phyloP scores from a whole-genome alignment of 2,797 vertebrate species.

The Melanotaenia nigrans region DNA sequence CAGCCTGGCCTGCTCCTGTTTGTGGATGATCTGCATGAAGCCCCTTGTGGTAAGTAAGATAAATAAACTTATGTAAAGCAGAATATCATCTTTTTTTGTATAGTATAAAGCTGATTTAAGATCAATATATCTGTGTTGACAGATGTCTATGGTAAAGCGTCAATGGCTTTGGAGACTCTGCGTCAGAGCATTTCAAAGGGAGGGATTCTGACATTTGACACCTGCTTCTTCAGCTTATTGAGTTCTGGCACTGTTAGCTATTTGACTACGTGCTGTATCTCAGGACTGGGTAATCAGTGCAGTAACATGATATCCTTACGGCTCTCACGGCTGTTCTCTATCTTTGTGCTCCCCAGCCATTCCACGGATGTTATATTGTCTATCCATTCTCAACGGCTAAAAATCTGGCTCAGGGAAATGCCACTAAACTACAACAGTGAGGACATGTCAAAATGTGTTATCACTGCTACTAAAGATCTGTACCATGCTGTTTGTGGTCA shows the following conservation, averaged over 20 bases:
- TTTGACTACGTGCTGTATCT: constrained; percentile 79
- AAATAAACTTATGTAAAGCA: not conserved
- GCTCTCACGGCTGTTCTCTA: constrained; percentile 85
- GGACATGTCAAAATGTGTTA: constrained; percentile 76
- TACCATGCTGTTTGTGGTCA: constrained; percentile 71
- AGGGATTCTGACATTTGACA: constrained; percentile 68
- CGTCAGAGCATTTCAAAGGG: constrained; percentile 84
- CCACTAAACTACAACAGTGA: constrained; percentile 47
- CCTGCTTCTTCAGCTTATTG: constrained; percentile 70
- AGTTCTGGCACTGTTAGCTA: constrained; percentile 74
- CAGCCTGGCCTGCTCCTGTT: constrained; percentile 66
- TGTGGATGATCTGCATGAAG: constrained; percentile 73
- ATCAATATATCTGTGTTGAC: constrained; percentile 28
- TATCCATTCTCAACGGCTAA: constrained; percentile 77
- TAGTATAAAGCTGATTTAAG: not conserved
- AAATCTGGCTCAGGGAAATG: constrained; percentile 83
- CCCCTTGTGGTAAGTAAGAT: constrained; percentile 67
- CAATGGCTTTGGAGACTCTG: constrained; percentile 83
- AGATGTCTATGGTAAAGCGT: constrained; percentile 80
- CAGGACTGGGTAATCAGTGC: constrained; percentile 48
- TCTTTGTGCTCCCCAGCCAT: constrained; percentile 79
- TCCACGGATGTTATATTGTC: constrained; percentile 77
- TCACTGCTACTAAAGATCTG: constrained; percentile 82
- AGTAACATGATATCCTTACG: constrained; percentile 75
- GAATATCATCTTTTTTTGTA: not conserved